phyloP scores from a whole-genome alignment of 1,140 invertebrate species.

The Lepidotrigona ventralis region DNA sequence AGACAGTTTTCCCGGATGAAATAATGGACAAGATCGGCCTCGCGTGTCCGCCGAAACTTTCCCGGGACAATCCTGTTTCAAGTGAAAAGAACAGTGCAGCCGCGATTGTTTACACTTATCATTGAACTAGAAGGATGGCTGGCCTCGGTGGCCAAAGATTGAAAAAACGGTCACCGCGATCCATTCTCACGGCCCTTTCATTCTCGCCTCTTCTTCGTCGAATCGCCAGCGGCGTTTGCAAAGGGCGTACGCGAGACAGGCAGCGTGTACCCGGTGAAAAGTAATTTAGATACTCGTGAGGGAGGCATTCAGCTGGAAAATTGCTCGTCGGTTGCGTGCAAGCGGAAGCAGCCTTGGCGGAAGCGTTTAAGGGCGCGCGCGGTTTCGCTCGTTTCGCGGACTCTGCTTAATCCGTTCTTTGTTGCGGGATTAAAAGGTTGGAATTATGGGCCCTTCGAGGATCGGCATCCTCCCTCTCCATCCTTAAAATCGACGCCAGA shows the following conservation, averaged over 20 bases:
- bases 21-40: too few relatives aligned
- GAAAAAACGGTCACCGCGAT: neutral
- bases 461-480: neutral
- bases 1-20: too few relatives aligned
- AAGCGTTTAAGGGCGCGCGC: slow-evolving; percentile 1
- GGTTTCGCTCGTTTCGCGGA: slow-evolving; percentile 9
- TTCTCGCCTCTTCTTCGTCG: neutral
- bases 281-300: slow-evolving; percentile 37
- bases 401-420: slow-evolving; percentile 10
- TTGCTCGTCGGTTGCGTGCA: slow-evolving; percentile 19
- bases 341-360: slow-evolving; percentile 3
- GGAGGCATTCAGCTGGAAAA: slow-evolving; percentile 23
- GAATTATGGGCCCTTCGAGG: slow-evolving; percentile 10
- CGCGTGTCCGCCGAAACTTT: too few relatives aligned
- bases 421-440: slow-evolving; percentile 27
- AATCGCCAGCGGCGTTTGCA: slow-evolving; percentile 8
- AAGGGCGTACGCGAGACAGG: neutral
- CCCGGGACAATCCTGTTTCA: too few relatives aligned
- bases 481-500: neutral
- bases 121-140: neutral
- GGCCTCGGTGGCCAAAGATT: neutral
- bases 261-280: neutral
- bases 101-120: slow-evolving; percentile 50
- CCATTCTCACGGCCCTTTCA: neutral
- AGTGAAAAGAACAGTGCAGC: too few relatives aligned